Evolutionary conservation across 35 echinoderm and acorn worm species (phyloP), one percentile per base, ranked within the genome.

Genomic region (Ophioderma brevispina): DNA sequence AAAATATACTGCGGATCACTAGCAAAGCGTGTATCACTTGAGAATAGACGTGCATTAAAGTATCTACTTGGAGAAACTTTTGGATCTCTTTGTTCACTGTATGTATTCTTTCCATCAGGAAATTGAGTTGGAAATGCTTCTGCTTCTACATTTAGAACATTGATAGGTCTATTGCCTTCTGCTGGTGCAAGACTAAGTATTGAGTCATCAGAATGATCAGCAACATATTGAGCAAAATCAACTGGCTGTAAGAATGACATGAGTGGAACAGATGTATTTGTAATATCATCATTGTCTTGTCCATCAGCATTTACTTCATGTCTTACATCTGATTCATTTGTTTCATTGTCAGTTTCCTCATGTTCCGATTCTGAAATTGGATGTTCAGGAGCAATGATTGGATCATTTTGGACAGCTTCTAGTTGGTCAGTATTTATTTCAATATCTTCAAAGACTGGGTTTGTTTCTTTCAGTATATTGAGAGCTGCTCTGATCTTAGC

Each of bases 1-100:
- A 94, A 94, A 32, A 94, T 85, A 32, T 85, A 90, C 32, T 80
- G 0, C 33, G 64, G 23, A 63, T 94, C 87, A 13, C 28, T 38
- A 28, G 33, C 75, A 80, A 79, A 93, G 38, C 76, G 46, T 11
- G 46, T 52, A 52, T 52, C 46, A 52, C 8, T 11, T 11, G 46
- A 52, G 46, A 52, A 52, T 21, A 52, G 21, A 52, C 46, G 46
- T 52, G 46, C 46, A 52, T 52, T 52, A 52, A 52, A 52, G 46
- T 52, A 52, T 52, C 46, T 52, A 52, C 46, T 52, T 52, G 46
- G 46, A 52, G 46, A 52, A 8, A 52, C 46, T 21, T 52, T 52
- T 52, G 46, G 46, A 8, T 52, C 21, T 52, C 46, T 8, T 52
- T 52, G 8, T 52, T 52, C 46, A 11, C 21, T 52, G 21, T 11